These are phyloP conservation scores for Amyelois transitella DNA, from an alignment of 1,140 invertebrate genomes.

Conservation along the genomic window DNA sequence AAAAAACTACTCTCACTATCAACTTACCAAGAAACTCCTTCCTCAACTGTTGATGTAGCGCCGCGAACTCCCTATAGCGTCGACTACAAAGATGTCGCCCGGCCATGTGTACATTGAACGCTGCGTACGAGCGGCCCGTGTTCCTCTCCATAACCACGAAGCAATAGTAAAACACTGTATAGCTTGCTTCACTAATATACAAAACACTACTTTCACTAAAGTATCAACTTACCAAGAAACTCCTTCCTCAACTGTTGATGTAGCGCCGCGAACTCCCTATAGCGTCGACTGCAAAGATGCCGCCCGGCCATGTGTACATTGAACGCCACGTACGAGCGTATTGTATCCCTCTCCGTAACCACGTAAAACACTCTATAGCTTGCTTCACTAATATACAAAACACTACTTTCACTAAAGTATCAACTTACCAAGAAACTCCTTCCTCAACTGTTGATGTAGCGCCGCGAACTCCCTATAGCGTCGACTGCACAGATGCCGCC, in stretches of 20 bases:
- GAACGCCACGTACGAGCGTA: slow-evolving; percentile 96
- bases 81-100: slow-evolving; percentile 96
- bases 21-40: slow-evolving; percentile 91
- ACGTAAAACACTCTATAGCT: no score
- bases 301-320: slow-evolving; percentile 99
- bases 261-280: slow-evolving; percentile 95
- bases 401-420: no score
- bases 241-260: slow-evolving; percentile 95
- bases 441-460: slow-evolving; percentile 91
- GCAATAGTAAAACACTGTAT: no score
- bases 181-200: no score
- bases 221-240: slow-evolving; percentile 83
- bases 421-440: slow-evolving; percentile 89
- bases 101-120: slow-evolving; percentile 99
- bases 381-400: no score
- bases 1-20: no score
- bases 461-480: slow-evolving; percentile 97
- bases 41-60: slow-evolving; percentile 91
- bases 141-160: slow-evolving; percentile 79
- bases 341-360: slow-evolving; percentile 80
- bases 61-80: slow-evolving; percentile 96
- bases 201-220: no score
- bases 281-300: slow-evolving; percentile 96
- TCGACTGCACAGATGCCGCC: slow-evolving; percentile 95
- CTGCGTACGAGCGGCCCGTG: slow-evolving; percentile 91